Evolutionary conservation across 2,888 invertebrate genomes (phyloP).

Genomic region (Palloptera scutellata): DNA sequence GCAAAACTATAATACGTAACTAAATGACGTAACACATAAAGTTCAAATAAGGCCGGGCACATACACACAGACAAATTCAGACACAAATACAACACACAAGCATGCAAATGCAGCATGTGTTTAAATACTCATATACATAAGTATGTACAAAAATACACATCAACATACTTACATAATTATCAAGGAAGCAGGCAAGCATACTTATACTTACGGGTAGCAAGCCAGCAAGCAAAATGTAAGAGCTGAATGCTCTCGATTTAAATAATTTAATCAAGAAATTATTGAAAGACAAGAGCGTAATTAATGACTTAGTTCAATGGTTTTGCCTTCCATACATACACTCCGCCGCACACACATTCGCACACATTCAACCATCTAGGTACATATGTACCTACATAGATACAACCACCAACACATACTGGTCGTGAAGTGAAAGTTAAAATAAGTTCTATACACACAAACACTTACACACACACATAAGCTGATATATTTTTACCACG

Average conservation of each 20-base stretch:
- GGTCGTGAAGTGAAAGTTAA: too few relatives aligned
- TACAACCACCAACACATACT: too few relatives aligned
- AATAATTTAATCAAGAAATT: constrained; percentile 26
- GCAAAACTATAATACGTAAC: neutral
- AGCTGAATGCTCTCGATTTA: constrained; percentile 8
- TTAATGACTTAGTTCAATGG: constrained; percentile 16
- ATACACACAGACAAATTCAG: neutral
- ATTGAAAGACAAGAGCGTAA: constrained; percentile 18
- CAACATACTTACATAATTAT: neutral
- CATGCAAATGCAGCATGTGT: neutral
- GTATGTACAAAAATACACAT: too few relatives aligned
- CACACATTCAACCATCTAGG: neutral
- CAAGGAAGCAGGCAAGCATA: too few relatives aligned
- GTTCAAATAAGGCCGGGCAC: neutral
- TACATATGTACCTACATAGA: too few relatives aligned
- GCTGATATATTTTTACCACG: too few relatives aligned
- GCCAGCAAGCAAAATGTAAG: too few relatives aligned
- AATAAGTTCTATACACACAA: too few relatives aligned
- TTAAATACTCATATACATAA: neutral
- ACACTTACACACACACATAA: too few relatives aligned
- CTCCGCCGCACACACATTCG: neutral
- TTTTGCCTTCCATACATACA: neutral
- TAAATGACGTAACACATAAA: neutral
- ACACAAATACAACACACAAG: too few relatives aligned
- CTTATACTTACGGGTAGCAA: too few relatives aligned